Base-by-base conservation (phyloP, 2,113 vertebrate species). In the Octodon degus region DNA sequence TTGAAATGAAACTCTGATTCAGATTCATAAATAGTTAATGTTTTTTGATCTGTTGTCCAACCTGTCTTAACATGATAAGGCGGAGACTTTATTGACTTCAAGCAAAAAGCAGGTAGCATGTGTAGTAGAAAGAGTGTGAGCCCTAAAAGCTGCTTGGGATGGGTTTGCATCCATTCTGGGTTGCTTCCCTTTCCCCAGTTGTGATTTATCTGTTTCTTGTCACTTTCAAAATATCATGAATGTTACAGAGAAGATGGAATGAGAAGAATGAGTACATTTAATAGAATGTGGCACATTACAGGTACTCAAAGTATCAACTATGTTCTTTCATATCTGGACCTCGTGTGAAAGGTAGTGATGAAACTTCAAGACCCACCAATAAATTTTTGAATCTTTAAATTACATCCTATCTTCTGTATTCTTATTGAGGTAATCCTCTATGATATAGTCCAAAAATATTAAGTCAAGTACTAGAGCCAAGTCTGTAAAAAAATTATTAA, bases 1-100 rank as follows among this genome's bases (percentile, higher is more conserved):
- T 40, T 53, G 27, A 94, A 37, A 84, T 67, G n/a, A 89, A 89
- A 67, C 76, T 93, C 62, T 13, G 47, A 84, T 76, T 86, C 76
- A 84, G 79, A 60, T 83, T 65, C 0, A 76, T 67, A 94, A 63
- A 20, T 43, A 30, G 17, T 34, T 20, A 37, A 12, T 40, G 47
- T 91, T 86, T 17, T 94, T 58, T 76, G 25, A 25, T 84, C 83
- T 91, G 3, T 17, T 25, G 67, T 43, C n/a, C 40, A 62, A 3
- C 6, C 17, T 91, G 9, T 34, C n/a, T 62, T 94, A 34, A 55
- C 43, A 34, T 37, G 47, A 81, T 47, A 50, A 47, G 65, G 94
- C 0, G 67, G 83, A 76, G 6, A 34, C 70, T 68, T 65, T 47
- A 34, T 25, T 80, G 47, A 89, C 24, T 43, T 93, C 79, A 91